Base-by-base conservation (phyloP, 2,113 vertebrate species). In the Corythoichthys haematopterus region DNA sequence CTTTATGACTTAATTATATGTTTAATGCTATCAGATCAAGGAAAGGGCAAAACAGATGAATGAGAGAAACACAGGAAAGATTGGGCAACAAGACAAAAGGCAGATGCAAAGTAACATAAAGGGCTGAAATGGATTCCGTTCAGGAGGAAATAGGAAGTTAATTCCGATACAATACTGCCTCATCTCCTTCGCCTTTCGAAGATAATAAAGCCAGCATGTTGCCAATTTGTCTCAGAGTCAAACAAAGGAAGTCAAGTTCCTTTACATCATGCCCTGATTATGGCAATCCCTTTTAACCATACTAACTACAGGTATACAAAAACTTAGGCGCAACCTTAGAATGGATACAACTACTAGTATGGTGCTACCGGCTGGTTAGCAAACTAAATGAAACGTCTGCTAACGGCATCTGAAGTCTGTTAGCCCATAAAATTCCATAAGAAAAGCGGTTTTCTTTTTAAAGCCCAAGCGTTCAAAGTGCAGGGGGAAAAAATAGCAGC, bases 1-100 rank as follows among this genome's bases (percentile, higher is more conserved):
- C 96, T 99, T 99, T 99, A 99, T 99, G 97, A 98, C 97, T 99
- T 99, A 99, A 99, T 99, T 99, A 98, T 98, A 98, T 99, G 97
- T 99, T 99, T 99, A 99, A 99, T 99, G 97, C 96, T 99, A 99
- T 99, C 97, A 98, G 97, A 99, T 99, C 95, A 98, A 97, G 95
- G 94, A 99, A 99, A 99, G 96, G 97, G 97, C 97, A 99, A 95
- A 97, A 99, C 96, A 98, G 95, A 99, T 98, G 97, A 99, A 98
- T 98, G 95, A 95, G 94, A 91, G 92, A 94, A 94, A 97, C 95
- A 94, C 92, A 96, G 95, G 94, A 97, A 96, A 98, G 97, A 99
- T 98, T 96, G 93, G 48, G 93, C 95, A 98, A 97, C 95, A 97
- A 98, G 96, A 98, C 95, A 98, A 99, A 98, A 98, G 95, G 93